Conservation (phyloP, 92 coral and sea anemone genomes). For the Epizoanthus ramosus region DNA sequence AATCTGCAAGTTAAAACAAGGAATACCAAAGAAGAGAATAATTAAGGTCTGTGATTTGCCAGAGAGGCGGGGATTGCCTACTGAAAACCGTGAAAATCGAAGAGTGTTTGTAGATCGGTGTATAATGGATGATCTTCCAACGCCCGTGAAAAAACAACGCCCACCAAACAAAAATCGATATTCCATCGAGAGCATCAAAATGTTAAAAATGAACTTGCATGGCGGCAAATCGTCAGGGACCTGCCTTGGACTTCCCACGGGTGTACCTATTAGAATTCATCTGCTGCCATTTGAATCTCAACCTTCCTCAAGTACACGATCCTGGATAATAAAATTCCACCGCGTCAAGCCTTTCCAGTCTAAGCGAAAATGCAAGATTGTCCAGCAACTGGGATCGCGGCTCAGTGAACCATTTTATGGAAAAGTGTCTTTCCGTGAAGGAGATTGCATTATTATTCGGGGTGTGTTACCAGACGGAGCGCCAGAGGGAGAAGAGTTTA, state of each 20-base stretch:
- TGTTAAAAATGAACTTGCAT: slow-evolving; percentile 33
- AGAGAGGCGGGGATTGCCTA: too few species aligned
- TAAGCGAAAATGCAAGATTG: slow-evolving; percentile 34
- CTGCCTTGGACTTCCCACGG: slow-evolving; percentile 36
- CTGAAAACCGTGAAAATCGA: too few species aligned
- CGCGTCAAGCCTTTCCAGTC: slow-evolving; percentile 39
- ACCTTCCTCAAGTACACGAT: slow-evolving; percentile 33
- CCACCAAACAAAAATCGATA: slow-evolving; percentile 37
- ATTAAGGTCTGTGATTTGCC: too few species aligned
- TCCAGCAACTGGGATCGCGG: slow-evolving; percentile 41
- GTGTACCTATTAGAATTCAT: slow-evolving; percentile 33
- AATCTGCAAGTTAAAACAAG: too few species aligned
- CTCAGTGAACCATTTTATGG: slow-evolving; percentile 42
- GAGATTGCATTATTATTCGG: slow-evolving; percentile 38
- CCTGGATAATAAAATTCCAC: slow-evolving; percentile 37
- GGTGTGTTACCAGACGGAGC: slow-evolving; percentile 36
- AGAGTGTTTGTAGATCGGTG: too few species aligned
- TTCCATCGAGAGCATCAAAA: slow-evolving; percentile 36
- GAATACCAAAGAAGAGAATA: too few species aligned
- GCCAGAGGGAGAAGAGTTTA: slow-evolving; percentile 35
- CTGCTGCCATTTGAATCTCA: slow-evolving; percentile 39
- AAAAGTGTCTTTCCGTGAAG: slow-evolving; percentile 45
- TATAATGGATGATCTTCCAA: slow-evolving; percentile 29
- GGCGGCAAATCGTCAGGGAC: slow-evolving; percentile 35
- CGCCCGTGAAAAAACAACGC: slow-evolving; percentile 18